phyloP scores from a whole-genome alignment of 2,113 vertebrate genomes.

The Oryzias celebensis region DNA sequence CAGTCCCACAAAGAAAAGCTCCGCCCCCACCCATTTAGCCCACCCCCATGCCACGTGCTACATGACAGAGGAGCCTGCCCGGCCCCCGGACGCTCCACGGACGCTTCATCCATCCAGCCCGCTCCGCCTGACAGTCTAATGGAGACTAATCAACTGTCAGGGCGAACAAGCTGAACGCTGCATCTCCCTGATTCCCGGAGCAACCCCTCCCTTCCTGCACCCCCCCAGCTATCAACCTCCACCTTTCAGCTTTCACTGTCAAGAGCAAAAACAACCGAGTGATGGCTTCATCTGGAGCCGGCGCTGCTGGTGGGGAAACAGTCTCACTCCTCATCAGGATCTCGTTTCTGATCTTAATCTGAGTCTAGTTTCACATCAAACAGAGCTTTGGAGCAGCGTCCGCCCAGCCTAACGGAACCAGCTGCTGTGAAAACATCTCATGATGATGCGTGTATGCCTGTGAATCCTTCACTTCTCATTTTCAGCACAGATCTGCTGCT shows the following conservation, averaged over 20 bases:
- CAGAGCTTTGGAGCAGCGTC: too few species aligned
- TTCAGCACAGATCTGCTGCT: too few species aligned
- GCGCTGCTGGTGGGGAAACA: too few species aligned
- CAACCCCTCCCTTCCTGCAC: constrained; percentile 3
- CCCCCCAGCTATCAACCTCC: constrained; percentile 4
- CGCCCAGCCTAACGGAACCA: too few species aligned
- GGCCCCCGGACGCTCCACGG: constrained; percentile 24
- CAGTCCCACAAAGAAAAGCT: constrained; percentile 17
- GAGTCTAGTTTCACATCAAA: constrained; percentile 5
- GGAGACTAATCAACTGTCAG: constrained; percentile 74
- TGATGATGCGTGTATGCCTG: too few species aligned
- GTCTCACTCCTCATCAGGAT: constrained; percentile 27
- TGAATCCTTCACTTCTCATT: too few species aligned
- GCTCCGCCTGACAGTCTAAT: constrained; percentile 66
- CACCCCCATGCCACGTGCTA: constrained; percentile 12
- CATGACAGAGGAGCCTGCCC: constrained; percentile 1
- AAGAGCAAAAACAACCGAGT: constrained; percentile 61
- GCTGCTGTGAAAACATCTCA: too few species aligned
- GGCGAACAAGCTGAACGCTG: constrained; percentile 39
- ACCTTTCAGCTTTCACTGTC: constrained; percentile 49
- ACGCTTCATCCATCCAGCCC: constrained; percentile 54
- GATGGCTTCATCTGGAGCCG: constrained; percentile 64
- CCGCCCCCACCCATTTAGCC: constrained; percentile 4
- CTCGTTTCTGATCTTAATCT: constrained; percentile 19
- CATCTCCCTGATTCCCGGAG: constrained; percentile 52